Percentiles rank a stretch among this genome's conserved stretches.
Conservation (phyloP, 1,140 invertebrate genomes). For the Tetraneura akinire region DNA sequence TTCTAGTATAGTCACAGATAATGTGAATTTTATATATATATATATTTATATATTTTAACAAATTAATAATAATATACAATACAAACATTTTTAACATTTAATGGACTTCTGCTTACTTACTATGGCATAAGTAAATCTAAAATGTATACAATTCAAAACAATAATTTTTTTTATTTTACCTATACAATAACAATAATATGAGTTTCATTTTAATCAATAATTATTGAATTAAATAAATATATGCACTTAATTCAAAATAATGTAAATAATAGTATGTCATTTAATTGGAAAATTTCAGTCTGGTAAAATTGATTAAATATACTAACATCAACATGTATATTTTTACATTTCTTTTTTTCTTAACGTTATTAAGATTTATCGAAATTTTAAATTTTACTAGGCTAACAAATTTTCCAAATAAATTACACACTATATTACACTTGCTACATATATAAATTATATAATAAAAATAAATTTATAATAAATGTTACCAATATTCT, state of each 20-base stretch:
- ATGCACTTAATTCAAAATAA: constrained; percentile 17
- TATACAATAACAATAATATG: constrained; percentile 21
- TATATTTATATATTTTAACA: not conserved
- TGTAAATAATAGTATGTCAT: not conserved
- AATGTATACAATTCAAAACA: constrained; percentile 24
- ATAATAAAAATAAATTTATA: constrained; percentile 45
- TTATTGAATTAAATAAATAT: not conserved
- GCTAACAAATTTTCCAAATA: too few species aligned
- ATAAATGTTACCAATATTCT: constrained; percentile 38
- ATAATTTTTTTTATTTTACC: constrained; percentile 16
- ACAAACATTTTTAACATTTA: constrained; percentile 23
- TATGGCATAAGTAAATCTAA: constrained; percentile 3
- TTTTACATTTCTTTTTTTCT: too few species aligned
- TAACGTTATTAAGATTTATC: too few species aligned
- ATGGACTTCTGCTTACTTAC: constrained; percentile 15
- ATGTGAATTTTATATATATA: not conserved
- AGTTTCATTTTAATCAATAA: not conserved
- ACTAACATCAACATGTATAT: too few species aligned
- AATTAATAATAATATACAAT: constrained; percentile 5
- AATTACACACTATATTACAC: not conserved
- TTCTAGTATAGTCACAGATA: not conserved
- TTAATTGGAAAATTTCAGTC: too few species aligned
- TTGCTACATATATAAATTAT: constrained; percentile 10
- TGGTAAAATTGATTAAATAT: too few species aligned
- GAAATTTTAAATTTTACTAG: too few species aligned